Conservation (phyloP, 1,140 invertebrate species). For the Ruditapes philippinarum region DNA sequence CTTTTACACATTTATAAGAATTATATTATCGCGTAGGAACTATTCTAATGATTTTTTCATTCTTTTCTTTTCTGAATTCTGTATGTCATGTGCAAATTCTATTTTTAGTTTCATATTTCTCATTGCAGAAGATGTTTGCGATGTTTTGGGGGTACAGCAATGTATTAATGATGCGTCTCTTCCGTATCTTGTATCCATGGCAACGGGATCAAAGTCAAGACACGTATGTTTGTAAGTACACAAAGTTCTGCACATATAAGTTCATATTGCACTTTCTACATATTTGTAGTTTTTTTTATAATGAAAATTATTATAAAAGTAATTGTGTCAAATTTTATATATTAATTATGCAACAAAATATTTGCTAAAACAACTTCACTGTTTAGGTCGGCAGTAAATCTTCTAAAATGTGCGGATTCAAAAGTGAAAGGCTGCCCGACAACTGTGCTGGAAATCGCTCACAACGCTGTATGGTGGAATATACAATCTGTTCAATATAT, state of each 20-base stretch:
- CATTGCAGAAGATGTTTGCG: not conserved
- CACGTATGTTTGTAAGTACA: constrained; percentile 13
- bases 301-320: too few relatives aligned
- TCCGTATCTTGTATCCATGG: not conserved
- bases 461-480: constrained; percentile 23
- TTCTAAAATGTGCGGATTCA: not conserved
- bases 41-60: too few relatives aligned
- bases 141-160: not conserved
- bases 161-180: not conserved
- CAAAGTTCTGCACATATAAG: too few relatives aligned
- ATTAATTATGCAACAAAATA: too few relatives aligned
- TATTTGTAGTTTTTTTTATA: too few relatives aligned
- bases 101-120: not conserved
- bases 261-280: too few relatives aligned
- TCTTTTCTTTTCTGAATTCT: too few relatives aligned
- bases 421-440: not conserved
- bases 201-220: not conserved
- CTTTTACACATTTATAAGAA: too few relatives aligned
- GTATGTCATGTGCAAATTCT: too few relatives aligned
- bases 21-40: too few relatives aligned
- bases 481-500: not conserved
- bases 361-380: too few relatives aligned
- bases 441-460: not conserved
- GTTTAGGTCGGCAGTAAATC: not conserved
- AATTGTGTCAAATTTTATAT: too few relatives aligned